Evolutionary conservation across 2,888 invertebrate genomes (phyloP).

Genomic region (Oxycera nigricornis): DNA sequence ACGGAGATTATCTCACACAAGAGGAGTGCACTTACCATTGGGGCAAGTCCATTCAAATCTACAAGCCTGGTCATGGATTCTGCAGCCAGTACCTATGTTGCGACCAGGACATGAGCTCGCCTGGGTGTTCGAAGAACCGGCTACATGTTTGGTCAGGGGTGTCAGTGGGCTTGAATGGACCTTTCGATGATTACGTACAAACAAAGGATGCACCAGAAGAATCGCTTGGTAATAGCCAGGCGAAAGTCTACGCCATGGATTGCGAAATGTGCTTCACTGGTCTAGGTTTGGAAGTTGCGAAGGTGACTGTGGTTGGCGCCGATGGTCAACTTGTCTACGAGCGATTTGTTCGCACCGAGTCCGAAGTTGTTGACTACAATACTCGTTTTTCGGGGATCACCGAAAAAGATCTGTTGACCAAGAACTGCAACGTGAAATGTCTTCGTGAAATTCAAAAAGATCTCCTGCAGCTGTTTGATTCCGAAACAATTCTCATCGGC

Average conservation of each 20-base stretch:
- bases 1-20: constrained; percentile 74
- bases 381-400: constrained; percentile 95
- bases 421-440: constrained; percentile 70
- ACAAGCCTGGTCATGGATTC: constrained; percentile 51
- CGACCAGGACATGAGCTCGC: constrained; percentile 59
- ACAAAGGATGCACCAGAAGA: constrained; percentile 61
- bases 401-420: constrained; percentile 65
- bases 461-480: constrained; percentile 78
- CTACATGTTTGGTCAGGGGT: constrained; percentile 82
- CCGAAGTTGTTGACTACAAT: constrained; percentile 89
- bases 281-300: constrained; percentile 83
- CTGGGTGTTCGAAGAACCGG: constrained; percentile 71
- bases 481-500: constrained; percentile 90
- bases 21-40: constrained; percentile 88
- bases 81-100: constrained; percentile 70
- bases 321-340: constrained; percentile 83
- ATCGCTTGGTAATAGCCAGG: constrained; percentile 50
- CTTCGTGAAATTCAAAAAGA: constrained; percentile 85
- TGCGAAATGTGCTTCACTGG: constrained; percentile 98
- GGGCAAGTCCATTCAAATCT: constrained; percentile 75
- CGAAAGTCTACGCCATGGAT: constrained; percentile 80
- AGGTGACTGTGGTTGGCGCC: constrained; percentile 81
- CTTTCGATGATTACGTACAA: constrained; percentile 71
- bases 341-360: constrained; percentile 81
- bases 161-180: constrained; percentile 75